Conservation (phyloP, 2,113 vertebrate genomes). For the Phyllopteryx taeniolatus region DNA sequence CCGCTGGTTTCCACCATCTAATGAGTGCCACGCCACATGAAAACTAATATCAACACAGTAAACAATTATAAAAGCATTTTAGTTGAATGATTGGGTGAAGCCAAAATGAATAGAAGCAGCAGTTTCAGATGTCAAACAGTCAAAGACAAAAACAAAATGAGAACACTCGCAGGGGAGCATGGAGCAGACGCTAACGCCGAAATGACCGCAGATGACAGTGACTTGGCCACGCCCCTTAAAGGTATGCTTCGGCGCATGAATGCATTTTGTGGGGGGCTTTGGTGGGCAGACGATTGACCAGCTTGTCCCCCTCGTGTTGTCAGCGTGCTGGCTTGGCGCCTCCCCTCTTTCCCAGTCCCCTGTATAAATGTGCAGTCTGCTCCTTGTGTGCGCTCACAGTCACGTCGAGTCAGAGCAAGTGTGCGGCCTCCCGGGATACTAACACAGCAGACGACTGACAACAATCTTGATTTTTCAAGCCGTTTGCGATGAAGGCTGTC, state of each 20-base stretch:
- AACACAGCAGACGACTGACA: slow-evolving; percentile 38
- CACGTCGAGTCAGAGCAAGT: slow-evolving; percentile 48
- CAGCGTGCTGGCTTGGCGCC: slow-evolving; percentile 71
- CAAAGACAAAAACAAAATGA: too few species aligned
- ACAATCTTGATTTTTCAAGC: slow-evolving; percentile 5
- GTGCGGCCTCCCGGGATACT: slow-evolving; percentile 56
- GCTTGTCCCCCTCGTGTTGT: slow-evolving; percentile 63
- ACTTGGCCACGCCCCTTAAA: neutral
- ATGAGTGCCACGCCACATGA: too few species aligned
- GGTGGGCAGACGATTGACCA: slow-evolving; percentile 74
- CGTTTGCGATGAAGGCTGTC: slow-evolving; percentile 88
- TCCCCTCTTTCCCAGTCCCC: slow-evolving; percentile 73
- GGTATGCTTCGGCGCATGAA: neutral
- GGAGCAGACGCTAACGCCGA: too few species aligned
- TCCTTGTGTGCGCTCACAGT: slow-evolving; percentile 56
- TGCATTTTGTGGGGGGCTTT: too few species aligned
- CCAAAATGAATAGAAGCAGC: too few species aligned
- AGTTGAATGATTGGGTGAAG: too few species aligned
- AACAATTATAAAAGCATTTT: too few species aligned
- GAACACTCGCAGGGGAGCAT: too few species aligned
- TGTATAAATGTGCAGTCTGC: slow-evolving; percentile 72
- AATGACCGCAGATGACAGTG: too few species aligned
- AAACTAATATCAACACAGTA: too few species aligned
- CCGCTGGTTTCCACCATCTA: too few species aligned
- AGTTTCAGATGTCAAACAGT: too few species aligned